Evolutionary conservation across 2,113 vertebrate species (phyloP).

Genomic region (Thomomys bottae): DNA sequence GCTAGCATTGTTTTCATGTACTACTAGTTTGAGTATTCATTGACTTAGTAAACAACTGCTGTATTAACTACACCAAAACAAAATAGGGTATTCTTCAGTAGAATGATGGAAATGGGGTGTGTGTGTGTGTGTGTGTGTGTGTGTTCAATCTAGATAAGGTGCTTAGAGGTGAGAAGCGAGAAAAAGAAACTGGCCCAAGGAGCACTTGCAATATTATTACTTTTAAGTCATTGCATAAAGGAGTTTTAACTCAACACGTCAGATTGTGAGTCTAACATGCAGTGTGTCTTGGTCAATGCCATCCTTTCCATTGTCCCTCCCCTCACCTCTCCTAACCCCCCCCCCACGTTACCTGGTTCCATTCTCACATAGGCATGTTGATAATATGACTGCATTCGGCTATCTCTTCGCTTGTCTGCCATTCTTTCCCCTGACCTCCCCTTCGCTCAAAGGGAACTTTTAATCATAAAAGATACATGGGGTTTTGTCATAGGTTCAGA

Average conservation of each 20-base stretch:
- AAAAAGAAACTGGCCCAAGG: neutral
- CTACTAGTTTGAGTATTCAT: neutral
- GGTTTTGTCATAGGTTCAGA: neutral
- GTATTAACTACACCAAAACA: constrained; percentile 28
- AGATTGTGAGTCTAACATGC: no score
- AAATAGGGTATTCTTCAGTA: neutral
- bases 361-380: no score
- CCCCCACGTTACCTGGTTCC: no score
- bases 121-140: no score
- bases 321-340: no score
- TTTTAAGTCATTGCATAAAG: no score
- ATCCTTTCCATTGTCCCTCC: no score
- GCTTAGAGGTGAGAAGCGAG: neutral
- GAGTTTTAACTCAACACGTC: no score
- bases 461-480: neutral
- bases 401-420: no score
- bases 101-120: neutral
- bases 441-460: neutral
- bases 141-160: neutral
- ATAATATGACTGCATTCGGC: no score
- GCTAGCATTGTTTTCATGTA: neutral
- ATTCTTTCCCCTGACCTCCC: no score
- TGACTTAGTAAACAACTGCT: constrained; percentile 7
- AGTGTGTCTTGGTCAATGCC: no score
- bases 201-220: neutral